phyloP scores from a whole-genome alignment of 2,113 vertebrate species.

The Amphiprion ocellaris region DNA sequence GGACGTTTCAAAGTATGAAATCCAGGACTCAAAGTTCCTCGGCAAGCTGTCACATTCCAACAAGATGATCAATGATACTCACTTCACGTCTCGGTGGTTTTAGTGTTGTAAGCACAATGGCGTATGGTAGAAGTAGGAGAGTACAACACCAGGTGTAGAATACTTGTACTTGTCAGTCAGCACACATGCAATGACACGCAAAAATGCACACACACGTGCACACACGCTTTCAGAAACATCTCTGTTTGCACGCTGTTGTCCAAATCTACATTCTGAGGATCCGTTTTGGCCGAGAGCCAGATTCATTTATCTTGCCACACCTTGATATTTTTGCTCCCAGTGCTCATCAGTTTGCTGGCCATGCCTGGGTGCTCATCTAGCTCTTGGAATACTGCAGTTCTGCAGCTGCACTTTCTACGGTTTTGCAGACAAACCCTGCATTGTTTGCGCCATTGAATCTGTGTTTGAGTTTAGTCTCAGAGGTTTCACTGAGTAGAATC shows the following conservation, averaged over 20 bases:
- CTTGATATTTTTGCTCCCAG: slow-evolving; percentile 30
- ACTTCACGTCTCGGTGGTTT: too few species aligned
- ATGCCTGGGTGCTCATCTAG: slow-evolving; percentile 48
- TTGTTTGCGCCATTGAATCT: slow-evolving; percentile 30
- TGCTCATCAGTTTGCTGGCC: slow-evolving; percentile 44
- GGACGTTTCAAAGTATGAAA: too few species aligned
- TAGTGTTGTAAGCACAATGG: too few species aligned
- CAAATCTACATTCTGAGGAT: slow-evolving; percentile 27
- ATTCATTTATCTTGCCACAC: slow-evolving; percentile 49
- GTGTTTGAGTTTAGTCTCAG: slow-evolving; percentile 13
- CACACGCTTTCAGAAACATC: not conserved
- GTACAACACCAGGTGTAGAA: not conserved
- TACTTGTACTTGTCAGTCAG: not conserved
- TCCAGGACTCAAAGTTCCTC: too few species aligned
- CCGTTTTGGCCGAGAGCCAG: slow-evolving; percentile 13
- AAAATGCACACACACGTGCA: not conserved
- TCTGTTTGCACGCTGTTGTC: slow-evolving; percentile 17
- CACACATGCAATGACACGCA: not conserved
- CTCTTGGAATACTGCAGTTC: slow-evolving; percentile 19
- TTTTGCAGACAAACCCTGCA: slow-evolving; percentile 36
- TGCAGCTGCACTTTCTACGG: slow-evolving; percentile 27
- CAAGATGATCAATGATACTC: too few species aligned
- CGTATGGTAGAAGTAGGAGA: too few species aligned
- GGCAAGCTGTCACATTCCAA: too few species aligned
- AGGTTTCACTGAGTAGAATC: slow-evolving; percentile 12